Base-by-base conservation (phyloP, 2,113 vertebrate species). In the Naja naja region DNA sequence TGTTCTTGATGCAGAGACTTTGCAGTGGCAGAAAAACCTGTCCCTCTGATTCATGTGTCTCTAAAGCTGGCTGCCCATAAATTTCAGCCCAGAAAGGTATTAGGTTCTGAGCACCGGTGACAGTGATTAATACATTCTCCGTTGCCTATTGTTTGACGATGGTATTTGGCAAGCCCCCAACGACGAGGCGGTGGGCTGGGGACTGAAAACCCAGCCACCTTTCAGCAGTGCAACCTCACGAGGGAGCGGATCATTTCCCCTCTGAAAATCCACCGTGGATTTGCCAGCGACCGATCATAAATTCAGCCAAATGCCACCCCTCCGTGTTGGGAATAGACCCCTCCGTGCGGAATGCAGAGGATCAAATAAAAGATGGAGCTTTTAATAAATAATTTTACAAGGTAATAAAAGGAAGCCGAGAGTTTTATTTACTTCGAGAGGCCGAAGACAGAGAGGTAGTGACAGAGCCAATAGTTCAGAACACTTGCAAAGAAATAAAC, bases 281-380 rank as follows among this genome's bases (percentile, higher is more conserved):
- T 96, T 95, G 95, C 93, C 91, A 85, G 91, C 93, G 1, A 94
- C 56, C 93, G 96, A 96, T 96, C 47, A 95, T 95, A 86, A 81
- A 92, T 89, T 89, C 95, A 97, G 96, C 94, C 95, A 95, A 95
- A 95, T 94, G 94, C 95, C 95, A 95, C 95, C 95, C 95, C 95
- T 95, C 96, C 95, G 92, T 94, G 95, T 96, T 94, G 94, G 94
- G 87, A 43, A 43, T 87, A 90, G 91, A 90, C 47, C 47, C 94
- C 96, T 96, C 95, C 94, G 94, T 81, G 94, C 91, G 64, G 91
- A 89, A 94, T 89, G 94, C 96, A 96, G 96, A 96, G 96, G 94
- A 94, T 90, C 92, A 95, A 95, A 95, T 96, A 94, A 96, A 96
- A 95, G 95, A 95, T 92, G 95, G 95, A 93, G 95, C 90, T 95